A percentile compares a stretch with the other conserved stretches of the same genome.
These are phyloP conservation scores for Altica lythri DNA, from an alignment of 2,888 invertebrate species.

Conservation along the genomic window DNA sequence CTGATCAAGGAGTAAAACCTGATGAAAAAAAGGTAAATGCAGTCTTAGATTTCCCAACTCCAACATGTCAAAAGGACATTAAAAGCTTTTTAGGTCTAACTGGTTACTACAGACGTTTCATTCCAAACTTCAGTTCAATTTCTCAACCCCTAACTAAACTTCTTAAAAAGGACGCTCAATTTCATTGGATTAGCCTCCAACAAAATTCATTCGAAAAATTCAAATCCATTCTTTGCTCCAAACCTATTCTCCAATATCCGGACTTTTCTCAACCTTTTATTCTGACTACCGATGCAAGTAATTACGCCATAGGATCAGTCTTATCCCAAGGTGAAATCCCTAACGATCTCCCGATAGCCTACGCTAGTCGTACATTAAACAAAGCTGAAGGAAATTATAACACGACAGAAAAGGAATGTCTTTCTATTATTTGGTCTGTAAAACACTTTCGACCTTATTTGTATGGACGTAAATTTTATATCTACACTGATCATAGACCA, in stretches of 20 bases:
- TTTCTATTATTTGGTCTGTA: conserved; percentile 49
- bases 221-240: conserved; percentile 20
- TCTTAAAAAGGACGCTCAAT: conserved; percentile 28
- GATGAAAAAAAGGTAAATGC: conserved; percentile 29
- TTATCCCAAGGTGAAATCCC: conserved; percentile 41
- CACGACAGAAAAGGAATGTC: conserved; percentile 50
- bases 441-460: conserved; percentile 51
- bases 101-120: conserved; percentile 35
- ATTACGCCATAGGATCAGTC: conserved; percentile 36
- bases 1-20: conserved; percentile 34
- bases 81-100: conserved; percentile 37
- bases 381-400: conserved; percentile 48
- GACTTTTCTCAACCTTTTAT: conserved; percentile 44
- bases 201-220: conserved; percentile 10
- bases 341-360: conserved; percentile 50
- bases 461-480: conserved; percentile 48
- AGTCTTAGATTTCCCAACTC: conserved; percentile 28
- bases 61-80: conserved; percentile 33
- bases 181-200: conserved; percentile 34
- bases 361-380: conserved; percentile 47
- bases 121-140: conserved; percentile 29
- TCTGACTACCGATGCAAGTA: conserved; percentile 49
- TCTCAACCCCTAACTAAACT: conserved; percentile 31
- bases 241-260: conserved; percentile 42
- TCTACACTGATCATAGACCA: conserved; percentile 50